Base-by-base conservation (phyloP, 2,113 vertebrate species). In the Pipa parva region DNA sequence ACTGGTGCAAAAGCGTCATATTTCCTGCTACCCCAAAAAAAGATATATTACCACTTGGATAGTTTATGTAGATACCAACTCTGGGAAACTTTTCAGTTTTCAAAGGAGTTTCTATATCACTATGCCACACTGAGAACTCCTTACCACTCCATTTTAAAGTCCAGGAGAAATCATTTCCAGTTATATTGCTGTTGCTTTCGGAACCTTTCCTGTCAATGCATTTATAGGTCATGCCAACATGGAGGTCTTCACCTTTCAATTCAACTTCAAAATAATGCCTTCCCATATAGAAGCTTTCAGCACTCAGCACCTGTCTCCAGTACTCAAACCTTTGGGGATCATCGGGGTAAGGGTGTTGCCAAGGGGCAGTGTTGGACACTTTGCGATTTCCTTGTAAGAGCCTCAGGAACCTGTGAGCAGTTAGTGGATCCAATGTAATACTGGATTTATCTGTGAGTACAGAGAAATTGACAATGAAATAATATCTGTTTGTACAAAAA, bases 391-490 rank as follows among this genome's bases (percentile, higher is more conserved):
- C 82, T 12, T 92, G 86, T 0, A 89, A 88, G 70, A 95, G 79
- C 1, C 92, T 84, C 39, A 95, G 88, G 74, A 92, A 95, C 72
- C 82, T 87, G 71, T 96, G 93, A 2, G 88, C 86, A 0, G 88
- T 85, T 57, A 83, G 75, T 0, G 73, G 75, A 72, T 86, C 84
- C 70, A 87, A 78, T 0, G 22, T 83, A 64, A 89, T 61, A 11
- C 58, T 77, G 50, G 62, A 78, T 0, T 72, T 66, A 70, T 92
- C 89, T 92, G 56, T 4, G 63, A 10, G 65, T 56, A 73, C 6
- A 57, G 1, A 52, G 25, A 45, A 22, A 1, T 2, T 7, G n/a
- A 15, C 2, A n/a, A 42, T 42, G 39, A 15, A n/a, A 17, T 6
- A 31, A 31, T 10, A 31, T 31, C 5, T 31, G 29, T 31, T 31